These are phyloP conservation scores for Cladorhizidae sp. DNA, from an alignment of 37 sponge, comb jelly and placozoan genomes.

Conservation along the genomic window DNA sequence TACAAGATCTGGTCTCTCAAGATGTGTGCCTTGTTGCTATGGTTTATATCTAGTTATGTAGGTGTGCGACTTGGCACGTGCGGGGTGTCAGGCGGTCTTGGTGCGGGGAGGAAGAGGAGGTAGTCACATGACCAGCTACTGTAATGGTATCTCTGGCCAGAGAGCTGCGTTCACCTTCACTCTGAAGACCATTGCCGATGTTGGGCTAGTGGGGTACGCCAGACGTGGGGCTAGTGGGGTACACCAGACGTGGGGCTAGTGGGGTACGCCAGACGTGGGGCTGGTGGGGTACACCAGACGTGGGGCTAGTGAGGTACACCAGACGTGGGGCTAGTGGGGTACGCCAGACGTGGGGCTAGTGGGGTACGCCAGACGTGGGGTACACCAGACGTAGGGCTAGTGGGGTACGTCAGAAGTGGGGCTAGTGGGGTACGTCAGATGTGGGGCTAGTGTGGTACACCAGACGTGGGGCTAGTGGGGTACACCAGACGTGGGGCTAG, in stretches of 20 bases:
- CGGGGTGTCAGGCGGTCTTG: conserved; percentile 14
- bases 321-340: conserved; percentile 93
- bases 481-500: too few species aligned
- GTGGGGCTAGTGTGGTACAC: conserved; percentile 88
- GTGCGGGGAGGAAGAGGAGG: conserved; percentile 69
- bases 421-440: conserved; percentile 90
- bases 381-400: conserved; percentile 91
- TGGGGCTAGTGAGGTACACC: conserved; percentile 91
- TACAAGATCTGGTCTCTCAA: too few species aligned
- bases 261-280: conserved; percentile 90
- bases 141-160: conserved; percentile 50
- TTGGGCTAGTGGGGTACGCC: conserved; percentile 92
- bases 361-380: too few species aligned
- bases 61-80: conserved; percentile 37
- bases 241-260: conserved; percentile 87
- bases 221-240: conserved; percentile 93
- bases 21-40: too few species aligned
- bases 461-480: conserved; percentile 93
- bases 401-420: conserved; percentile 91
- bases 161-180: conserved; percentile 38
- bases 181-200: conserved; percentile 85
- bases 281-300: conserved; percentile 88
- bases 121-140: conserved; percentile 21
- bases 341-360: conserved; percentile 87
- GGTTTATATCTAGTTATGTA: neutral